Conservation (phyloP, 2,113 vertebrate genomes). For the Lamprotornis superbus region DNA sequence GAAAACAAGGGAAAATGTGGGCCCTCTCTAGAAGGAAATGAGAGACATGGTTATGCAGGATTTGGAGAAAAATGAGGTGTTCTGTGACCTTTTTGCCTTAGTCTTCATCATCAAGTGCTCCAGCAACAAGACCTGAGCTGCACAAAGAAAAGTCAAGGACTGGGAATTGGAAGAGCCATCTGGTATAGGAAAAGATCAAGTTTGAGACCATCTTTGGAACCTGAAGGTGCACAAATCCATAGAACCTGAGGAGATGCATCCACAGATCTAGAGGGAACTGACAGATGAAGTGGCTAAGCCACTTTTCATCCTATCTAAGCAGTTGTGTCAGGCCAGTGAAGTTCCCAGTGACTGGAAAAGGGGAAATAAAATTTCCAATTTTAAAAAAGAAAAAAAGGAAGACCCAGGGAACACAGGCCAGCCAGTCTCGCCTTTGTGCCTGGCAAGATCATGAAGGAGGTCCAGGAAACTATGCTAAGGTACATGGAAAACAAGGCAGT, state of each 20-base stretch:
- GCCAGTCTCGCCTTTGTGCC: neutral
- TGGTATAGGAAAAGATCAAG: neutral
- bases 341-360: neutral
- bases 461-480: neutral
- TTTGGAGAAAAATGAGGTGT: neutral
- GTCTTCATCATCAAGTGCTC: neutral
- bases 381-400: neutral
- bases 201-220: neutral
- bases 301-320: neutral
- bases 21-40: neutral
- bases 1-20: neutral
- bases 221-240: neutral
- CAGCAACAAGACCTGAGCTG: neutral
- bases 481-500: neutral
- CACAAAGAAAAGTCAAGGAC: neutral
- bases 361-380: neutral
- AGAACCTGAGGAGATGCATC: neutral
- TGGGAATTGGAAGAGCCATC: neutral
- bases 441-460: neutral
- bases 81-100: neutral
- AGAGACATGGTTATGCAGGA: rapidly evolving
- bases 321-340: neutral
- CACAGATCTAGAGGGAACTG: neutral
- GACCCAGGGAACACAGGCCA: neutral
- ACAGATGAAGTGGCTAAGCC: neutral